Evolutionary conservation across 2,797 vertebrate species (phyloP).

Genomic region (Macropodus opercularis): DNA sequence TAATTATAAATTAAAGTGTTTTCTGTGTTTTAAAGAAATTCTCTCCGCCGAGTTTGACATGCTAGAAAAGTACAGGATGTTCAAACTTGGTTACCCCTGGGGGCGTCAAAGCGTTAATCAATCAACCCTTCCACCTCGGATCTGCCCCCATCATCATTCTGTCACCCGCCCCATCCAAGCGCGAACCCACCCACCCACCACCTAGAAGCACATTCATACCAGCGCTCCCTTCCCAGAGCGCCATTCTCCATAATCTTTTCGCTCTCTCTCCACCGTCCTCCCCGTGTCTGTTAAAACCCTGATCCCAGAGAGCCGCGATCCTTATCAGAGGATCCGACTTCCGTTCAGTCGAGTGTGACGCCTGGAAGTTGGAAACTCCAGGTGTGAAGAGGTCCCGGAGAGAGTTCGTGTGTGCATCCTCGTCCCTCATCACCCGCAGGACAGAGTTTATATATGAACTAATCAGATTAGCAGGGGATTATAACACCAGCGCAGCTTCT

Average conservation of each 20-base stretch:
- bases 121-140: conserved; percentile 60
- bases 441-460: conserved; percentile 65
- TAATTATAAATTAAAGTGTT: background rate
- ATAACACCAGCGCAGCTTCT: conserved; percentile 56
- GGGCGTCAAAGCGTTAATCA: conserved; percentile 63
- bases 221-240: conserved; percentile 38
- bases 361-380: conserved; percentile 66
- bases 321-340: conserved; percentile 73
- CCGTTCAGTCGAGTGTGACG: conserved; percentile 70
- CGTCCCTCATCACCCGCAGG: conserved; percentile 63
- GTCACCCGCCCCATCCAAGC: conserved; percentile 53
- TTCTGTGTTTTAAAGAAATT: background rate
- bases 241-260: conserved; percentile 39
- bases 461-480: conserved; percentile 72
- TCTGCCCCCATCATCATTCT: conserved; percentile 71
- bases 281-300: conserved; percentile 38
- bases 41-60: conserved; percentile 32
- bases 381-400: conserved; percentile 55
- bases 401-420: conserved; percentile 32
- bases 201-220: conserved; percentile 47
- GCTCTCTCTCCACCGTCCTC: conserved; percentile 29
- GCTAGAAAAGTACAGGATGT: conserved; percentile 60
- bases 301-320: conserved; percentile 42
- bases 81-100: conserved; percentile 43
- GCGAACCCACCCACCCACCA: conserved; percentile 23